These are phyloP conservation scores for Hetaerina americana DNA, from an alignment of 1,140 invertebrate species.

Conservation along the genomic window DNA sequence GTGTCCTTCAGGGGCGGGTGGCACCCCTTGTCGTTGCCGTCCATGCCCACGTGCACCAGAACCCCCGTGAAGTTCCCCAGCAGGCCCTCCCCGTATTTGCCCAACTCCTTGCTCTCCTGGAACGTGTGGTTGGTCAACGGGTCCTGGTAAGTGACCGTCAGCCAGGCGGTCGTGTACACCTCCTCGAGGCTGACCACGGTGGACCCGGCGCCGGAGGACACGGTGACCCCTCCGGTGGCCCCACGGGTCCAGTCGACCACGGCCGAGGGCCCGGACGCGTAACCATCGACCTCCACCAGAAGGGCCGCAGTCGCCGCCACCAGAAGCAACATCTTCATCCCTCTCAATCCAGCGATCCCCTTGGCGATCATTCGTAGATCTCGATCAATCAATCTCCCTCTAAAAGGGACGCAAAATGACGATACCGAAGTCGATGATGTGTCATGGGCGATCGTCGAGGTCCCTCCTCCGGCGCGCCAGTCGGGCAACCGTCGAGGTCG, in stretches of 20 bases:
- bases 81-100: conserved; percentile 52
- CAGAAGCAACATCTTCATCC: no score
- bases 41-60: conserved; percentile 41
- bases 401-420: no score
- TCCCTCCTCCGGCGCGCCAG: no score
- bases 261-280: not conserved
- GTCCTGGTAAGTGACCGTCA: not conserved
- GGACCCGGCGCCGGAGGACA: not conserved
- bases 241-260: not conserved
- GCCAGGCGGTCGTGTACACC: not conserved
- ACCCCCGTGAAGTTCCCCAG: conserved; percentile 42
- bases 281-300: not conserved
- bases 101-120: conserved; percentile 38
- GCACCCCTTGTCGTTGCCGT: conserved; percentile 49
- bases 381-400: no score
- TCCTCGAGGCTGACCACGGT: not conserved
- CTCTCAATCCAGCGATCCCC: no score
- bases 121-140: conserved; percentile 11
- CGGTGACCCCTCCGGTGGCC: not conserved
- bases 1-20: conserved; percentile 35
- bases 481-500: no score
- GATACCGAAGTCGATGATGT: no score
- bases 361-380: no score
- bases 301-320: no score
- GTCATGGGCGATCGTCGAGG: no score